Conservation (phyloP, 92 coral and sea anemone species). For the Porites evermanni region DNA sequence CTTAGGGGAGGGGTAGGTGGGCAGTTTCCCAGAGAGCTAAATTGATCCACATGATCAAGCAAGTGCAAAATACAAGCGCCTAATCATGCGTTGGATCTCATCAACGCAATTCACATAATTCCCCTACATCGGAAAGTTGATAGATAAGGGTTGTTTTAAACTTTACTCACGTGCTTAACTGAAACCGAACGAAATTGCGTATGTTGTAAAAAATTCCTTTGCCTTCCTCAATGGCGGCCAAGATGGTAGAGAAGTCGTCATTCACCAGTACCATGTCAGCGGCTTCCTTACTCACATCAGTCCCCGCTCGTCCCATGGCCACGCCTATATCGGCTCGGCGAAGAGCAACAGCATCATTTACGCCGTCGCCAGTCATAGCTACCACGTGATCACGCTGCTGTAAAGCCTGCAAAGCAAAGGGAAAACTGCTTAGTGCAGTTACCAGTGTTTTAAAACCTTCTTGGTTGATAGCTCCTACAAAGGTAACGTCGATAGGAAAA, state of each 20-base stretch:
- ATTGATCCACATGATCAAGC: no score
- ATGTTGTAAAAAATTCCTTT: conserved; percentile 98
- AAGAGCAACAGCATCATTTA: conserved; percentile 98
- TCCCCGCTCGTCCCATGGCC: conserved; percentile 96
- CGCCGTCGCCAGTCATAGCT: conserved; percentile 99
- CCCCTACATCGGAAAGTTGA: neutral
- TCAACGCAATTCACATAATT: no score
- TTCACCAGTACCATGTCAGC: conserved; percentile 96
- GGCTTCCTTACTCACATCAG: conserved; percentile 98
- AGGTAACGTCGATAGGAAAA: no score
- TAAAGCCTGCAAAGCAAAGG: conserved; percentile 76
- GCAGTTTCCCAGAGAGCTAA: no score
- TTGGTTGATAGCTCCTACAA: no score
- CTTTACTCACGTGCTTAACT: conserved; percentile 96
- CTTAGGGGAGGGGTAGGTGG: no score
- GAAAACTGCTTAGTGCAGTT: no score
- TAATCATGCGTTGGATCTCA: no score
- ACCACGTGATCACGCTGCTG: conserved; percentile 96
- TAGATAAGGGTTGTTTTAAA: neutral
- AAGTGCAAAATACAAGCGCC: no score
- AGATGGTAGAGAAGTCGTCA: conserved; percentile 95
- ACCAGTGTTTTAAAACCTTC: no score
- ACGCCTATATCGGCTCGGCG: conserved; percentile 97
- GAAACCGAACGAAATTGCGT: conserved; percentile 98
- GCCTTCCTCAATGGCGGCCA: conserved; percentile 99